Evolutionary conservation across 2,113 vertebrate species (phyloP).

Genomic region (Tautogolabrus adspersus): DNA sequence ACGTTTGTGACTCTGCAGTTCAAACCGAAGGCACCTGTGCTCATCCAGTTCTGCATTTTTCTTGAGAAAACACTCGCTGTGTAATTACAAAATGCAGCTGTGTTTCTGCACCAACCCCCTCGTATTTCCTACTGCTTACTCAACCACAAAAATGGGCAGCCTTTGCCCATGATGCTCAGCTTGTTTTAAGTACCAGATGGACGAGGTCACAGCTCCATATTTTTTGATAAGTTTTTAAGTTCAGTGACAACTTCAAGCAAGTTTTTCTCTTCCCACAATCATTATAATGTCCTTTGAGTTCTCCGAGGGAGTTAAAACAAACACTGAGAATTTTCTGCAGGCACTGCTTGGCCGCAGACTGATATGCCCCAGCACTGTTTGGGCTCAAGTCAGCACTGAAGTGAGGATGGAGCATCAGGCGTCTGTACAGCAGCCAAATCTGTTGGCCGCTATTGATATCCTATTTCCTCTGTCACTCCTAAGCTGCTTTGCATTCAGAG

Average conservation of each 20-base stretch:
- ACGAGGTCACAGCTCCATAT: background rate
- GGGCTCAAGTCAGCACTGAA: conserved; percentile 44
- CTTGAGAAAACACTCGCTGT: conserved; percentile 10
- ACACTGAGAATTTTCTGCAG: conserved; percentile 16
- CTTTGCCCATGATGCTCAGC: background rate
- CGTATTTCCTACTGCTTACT: background rate
- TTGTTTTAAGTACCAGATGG: conserved; percentile 9
- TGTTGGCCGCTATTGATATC: conserved; percentile 77
- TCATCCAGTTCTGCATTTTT: background rate
- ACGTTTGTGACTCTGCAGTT: conserved; percentile 12
- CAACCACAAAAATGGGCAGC: background rate
- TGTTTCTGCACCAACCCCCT: background rate
- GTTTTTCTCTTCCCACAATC: conserved; percentile 8
- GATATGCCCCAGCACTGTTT: conserved; percentile 36
- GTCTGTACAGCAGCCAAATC: conserved; percentile 69
- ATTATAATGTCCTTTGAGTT: conserved; percentile 14
- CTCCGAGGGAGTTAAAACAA: conserved; percentile 28
- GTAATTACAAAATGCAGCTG: conserved; percentile 24
- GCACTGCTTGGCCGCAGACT: conserved; percentile 19
- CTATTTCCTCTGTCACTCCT: conserved; percentile 74
- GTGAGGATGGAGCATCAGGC: conserved; percentile 48
- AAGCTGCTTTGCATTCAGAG: conserved; percentile 78
- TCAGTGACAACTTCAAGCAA: conserved; percentile 5
- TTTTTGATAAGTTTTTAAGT: background rate
- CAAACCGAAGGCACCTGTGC: background rate